Percentiles rank a stretch among this genome's conserved stretches.
phyloP scores from a whole-genome alignment of 1,140 invertebrate genomes.

The Alviniconcha marisindica region DNA sequence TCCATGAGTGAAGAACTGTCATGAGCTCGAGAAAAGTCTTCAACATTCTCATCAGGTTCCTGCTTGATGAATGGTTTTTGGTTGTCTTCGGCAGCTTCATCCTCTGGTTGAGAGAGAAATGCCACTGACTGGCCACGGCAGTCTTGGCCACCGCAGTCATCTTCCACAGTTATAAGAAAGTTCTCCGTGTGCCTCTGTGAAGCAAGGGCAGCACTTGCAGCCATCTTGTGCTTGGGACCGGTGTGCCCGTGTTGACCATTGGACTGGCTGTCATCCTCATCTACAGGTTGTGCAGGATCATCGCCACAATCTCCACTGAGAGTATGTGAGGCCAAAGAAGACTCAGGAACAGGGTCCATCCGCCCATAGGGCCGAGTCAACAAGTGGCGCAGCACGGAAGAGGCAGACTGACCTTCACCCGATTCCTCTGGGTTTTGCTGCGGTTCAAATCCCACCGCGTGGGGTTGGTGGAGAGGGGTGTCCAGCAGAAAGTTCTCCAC shows the following conservation, averaged over 20 bases:
- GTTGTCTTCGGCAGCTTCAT: too few relatives aligned
- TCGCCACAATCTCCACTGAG: neutral
- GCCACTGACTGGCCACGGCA: too few relatives aligned
- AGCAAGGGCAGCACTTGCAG: neutral
- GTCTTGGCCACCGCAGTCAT: too few relatives aligned
- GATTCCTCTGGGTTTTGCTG: too few relatives aligned
- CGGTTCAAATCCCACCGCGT: neutral
- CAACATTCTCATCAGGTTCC: neutral
- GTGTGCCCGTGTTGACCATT: too few relatives aligned
- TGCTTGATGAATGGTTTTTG: slow-evolving; percentile 14
- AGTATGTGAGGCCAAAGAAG: neutral
- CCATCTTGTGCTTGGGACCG: too few relatives aligned
- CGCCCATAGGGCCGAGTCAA: neutral
- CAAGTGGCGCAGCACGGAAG: slow-evolving; percentile 25
- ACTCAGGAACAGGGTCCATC: neutral
- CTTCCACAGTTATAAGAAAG: too few relatives aligned
- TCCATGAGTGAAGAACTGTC: too few relatives aligned
- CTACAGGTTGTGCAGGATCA: neutral
- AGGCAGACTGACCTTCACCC: neutral
- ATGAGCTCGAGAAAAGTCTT: neutral
- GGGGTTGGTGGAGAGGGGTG: neutral
- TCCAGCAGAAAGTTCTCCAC: slow-evolving; percentile 32
- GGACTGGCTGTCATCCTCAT: neutral
- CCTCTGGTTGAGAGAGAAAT: too few relatives aligned
- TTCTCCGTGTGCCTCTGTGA: neutral